Evolutionary conservation across 2,113 vertebrate species (phyloP), one percentile per base, ranked within the genome.

Genomic region (Hystrix cristata): DNA sequence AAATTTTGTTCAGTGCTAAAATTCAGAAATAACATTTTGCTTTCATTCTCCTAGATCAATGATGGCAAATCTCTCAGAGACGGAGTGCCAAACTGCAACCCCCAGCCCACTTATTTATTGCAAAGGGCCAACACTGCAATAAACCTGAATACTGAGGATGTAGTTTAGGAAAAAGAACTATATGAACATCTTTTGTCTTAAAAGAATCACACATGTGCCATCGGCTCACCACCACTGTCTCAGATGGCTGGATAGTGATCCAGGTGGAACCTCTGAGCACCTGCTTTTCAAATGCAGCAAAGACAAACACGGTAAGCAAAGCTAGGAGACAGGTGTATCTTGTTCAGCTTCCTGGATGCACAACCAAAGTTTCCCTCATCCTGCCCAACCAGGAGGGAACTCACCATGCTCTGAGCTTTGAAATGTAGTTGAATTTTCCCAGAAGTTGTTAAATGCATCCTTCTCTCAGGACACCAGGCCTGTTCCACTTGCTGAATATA

Each of bases 21-120:
- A 94, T 72, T 97, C 91, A 96, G 96, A 97, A 96, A 81, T 69
- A 96, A 57, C 80, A 96, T 95, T 88, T 34, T 88, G 62, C 65
- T 95, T n/a, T 65, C 69, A 93, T 31, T 74, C 13, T 97, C 92
- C 29, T 29, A 51, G 25, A 29, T 29, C 15, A 51, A 7, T 51
- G 3, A 51, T 78, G 5, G 27, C 1, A 27, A 78, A 51, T 14
- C 74, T 51, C 16, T 7, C 4, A 31, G 74, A 78, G 46, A 31
- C 5, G 1, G 29, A 51, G 74, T 51, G 74, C 74, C 67, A 19
- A n/a, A n/a, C 34, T 16, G 31, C 34, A 69, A n/a, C 7, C 31
- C 13, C 7, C n/a, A 69, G n/a, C 67, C 34, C 14, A n/a, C 67
- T n/a, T 69, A 69, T n/a, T n/a, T 69, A n/a, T n/a, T 7, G 9